Percentiles rank a stretch among this genome's conserved stretches.
These are phyloP conservation scores for Chaetura pelagica DNA, from an alignment of 2,113 vertebrate genomes.

Conservation along the genomic window DNA sequence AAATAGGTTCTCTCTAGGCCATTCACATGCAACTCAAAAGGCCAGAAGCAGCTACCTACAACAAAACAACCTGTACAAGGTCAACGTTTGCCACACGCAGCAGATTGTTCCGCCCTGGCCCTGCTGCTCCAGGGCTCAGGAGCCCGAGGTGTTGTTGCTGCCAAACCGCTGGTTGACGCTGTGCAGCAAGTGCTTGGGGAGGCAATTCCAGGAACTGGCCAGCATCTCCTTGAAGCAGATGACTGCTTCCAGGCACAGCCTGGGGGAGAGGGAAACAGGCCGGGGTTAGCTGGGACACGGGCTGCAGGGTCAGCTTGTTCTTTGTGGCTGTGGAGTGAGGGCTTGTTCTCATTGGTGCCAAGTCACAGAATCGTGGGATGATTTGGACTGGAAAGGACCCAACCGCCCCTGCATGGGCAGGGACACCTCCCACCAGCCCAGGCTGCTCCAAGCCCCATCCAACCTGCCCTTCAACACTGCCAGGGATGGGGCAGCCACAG, in stretches of 20 bases:
- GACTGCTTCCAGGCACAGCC: conserved; percentile 88
- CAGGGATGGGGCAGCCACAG: no score
- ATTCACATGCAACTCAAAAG: conserved; percentile 78
- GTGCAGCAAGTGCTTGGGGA: conserved; percentile 92
- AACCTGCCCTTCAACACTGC: no score
- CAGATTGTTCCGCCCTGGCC: background rate
- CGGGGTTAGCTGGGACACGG: accelerated
- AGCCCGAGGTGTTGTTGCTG: conserved; percentile 88
- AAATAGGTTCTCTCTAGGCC: conserved; percentile 83
- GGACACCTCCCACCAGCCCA: no score
- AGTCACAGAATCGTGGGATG: no score
- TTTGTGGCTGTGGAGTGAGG: accelerated
- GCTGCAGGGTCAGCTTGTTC: background rate
- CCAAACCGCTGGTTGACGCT: conserved; percentile 86
- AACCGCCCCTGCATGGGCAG: no score
- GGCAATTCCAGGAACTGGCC: conserved; percentile 87
- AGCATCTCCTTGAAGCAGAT: conserved; percentile 88
- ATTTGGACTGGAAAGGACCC: no score
- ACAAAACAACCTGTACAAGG: conserved; percentile 19
- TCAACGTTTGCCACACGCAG: background rate
- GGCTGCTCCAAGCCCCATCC: no score
- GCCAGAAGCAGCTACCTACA: conserved; percentile 62
- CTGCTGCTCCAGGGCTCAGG: conserved; percentile 69
- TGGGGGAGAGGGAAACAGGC: conserved; percentile 43
- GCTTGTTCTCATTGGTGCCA: accelerated